Conservation (phyloP, 2,888 invertebrate genomes). For the Crepidodera aurea region DNA sequence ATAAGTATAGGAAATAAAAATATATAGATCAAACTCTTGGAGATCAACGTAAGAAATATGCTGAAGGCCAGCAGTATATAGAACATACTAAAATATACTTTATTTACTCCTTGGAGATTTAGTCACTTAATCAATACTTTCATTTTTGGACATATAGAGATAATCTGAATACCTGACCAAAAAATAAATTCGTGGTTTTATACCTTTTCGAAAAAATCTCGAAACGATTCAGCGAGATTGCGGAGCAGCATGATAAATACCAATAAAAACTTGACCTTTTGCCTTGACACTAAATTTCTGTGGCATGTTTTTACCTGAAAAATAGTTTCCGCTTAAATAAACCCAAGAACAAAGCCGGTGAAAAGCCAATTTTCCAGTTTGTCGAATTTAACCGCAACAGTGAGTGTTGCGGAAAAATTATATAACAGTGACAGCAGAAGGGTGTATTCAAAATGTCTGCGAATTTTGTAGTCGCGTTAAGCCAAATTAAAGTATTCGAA, state of each 20-base stretch:
- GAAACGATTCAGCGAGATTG: background rate
- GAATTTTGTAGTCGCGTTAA: background rate
- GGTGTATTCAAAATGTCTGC: slow-evolving; percentile 14
- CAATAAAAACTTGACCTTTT: slow-evolving; percentile 22
- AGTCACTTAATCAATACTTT: too few relatives aligned
- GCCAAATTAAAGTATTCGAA: background rate
- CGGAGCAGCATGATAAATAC: background rate
- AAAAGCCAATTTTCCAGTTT: slow-evolving; percentile 27
- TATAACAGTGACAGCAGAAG: slow-evolving; percentile 18
- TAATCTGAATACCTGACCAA: too few relatives aligned
- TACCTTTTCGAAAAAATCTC: background rate
- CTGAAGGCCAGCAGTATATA: too few relatives aligned
- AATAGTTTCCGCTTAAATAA: slow-evolving; percentile 23
- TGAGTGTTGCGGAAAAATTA: slow-evolving; percentile 24
- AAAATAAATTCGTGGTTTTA: too few relatives aligned
- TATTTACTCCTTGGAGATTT: too few relatives aligned
- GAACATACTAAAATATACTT: too few relatives aligned
- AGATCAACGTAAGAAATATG: too few relatives aligned
- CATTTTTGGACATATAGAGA: too few relatives aligned
- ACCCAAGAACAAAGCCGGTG: slow-evolving; percentile 20
- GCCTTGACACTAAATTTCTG: slow-evolving; percentile 16
- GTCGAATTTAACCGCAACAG: slow-evolving; percentile 19
- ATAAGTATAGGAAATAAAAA: too few relatives aligned
- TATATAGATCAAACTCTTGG: too few relatives aligned
- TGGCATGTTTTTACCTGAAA: slow-evolving; percentile 22